Conservation (phyloP, 2,888 invertebrate genomes). For the Helobdella robusta region DNA sequence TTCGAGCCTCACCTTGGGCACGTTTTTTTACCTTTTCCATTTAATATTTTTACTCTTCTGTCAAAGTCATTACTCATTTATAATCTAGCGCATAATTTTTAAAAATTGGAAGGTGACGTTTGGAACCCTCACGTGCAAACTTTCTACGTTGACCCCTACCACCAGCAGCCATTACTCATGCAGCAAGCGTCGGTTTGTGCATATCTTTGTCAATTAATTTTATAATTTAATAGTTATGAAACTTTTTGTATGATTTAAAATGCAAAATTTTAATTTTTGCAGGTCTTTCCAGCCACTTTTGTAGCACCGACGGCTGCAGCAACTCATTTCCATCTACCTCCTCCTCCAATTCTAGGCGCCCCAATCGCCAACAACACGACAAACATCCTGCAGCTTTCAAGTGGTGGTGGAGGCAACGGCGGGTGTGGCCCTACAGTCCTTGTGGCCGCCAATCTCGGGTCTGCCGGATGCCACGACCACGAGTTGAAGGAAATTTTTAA, state of each 20-base stretch:
- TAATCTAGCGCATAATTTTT: too few species aligned
- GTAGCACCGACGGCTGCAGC: not conserved
- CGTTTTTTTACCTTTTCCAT: too few species aligned
- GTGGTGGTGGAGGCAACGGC: slow-evolving; percentile 5
- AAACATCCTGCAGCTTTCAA: too few species aligned
- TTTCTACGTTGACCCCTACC: too few species aligned
- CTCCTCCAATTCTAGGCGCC: not conserved
- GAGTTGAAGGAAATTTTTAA: slow-evolving; percentile 20
- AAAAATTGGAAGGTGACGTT: too few species aligned
- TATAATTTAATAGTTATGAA: too few species aligned
- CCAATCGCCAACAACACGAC: not conserved
- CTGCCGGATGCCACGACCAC: slow-evolving; percentile 14
- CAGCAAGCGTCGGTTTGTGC: slow-evolving; percentile 7
- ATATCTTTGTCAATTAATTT: too few species aligned
- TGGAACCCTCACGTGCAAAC: too few species aligned
- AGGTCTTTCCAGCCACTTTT: slow-evolving; percentile 10
- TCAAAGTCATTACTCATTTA: too few species aligned
- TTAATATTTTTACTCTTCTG: too few species aligned
- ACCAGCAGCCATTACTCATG: slow-evolving; percentile 4
- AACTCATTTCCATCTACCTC: not conserved
- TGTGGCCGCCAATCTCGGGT: slow-evolving; percentile 11
- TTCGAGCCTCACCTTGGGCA: too few species aligned
- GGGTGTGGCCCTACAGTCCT: slow-evolving; percentile 14
- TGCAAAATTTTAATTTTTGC: not conserved
- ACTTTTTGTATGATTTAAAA: too few species aligned